Evolutionary conservation across 2,888 invertebrate species (phyloP).

Genomic region (Mesorhabditis belari): DNA sequence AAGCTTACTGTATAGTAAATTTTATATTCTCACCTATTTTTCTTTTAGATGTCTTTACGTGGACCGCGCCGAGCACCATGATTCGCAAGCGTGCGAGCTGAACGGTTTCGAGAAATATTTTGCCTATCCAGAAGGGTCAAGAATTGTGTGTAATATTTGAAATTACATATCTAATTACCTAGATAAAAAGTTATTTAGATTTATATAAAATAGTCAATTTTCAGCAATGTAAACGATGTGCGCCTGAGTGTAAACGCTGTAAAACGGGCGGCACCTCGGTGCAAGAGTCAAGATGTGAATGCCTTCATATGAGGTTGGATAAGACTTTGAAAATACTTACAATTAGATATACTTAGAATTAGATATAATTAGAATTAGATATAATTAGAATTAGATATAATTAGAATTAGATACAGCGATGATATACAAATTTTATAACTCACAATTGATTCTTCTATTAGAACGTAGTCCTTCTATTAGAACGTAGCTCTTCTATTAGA

Average conservation of each 20-base stretch:
- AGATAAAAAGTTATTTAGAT: background rate
- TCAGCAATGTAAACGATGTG: conserved; percentile 30
- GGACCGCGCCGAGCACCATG: background rate
- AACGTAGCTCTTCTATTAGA: no score
- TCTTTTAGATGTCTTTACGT: background rate
- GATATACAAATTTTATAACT: no score
- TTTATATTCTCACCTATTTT: no score
- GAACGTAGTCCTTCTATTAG: no score
- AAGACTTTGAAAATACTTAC: no score
- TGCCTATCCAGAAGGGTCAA: background rate
- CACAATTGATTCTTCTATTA: no score
- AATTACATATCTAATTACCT: background rate
- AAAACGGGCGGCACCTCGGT: conserved; percentile 11
- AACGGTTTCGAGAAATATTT: background rate
- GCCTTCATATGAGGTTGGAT: background rate
- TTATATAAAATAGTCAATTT: conserved; percentile 1
- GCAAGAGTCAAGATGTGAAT: background rate
- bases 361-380: no score
- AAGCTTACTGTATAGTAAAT: no score
- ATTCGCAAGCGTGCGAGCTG: background rate
- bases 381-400: no score
- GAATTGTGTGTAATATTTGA: background rate
- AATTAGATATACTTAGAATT: no score
- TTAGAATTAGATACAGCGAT: no score
- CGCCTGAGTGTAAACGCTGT: conserved; percentile 22